Base-by-base conservation (phyloP, 2,888 invertebrate species). In the Philaethria dido region DNA sequence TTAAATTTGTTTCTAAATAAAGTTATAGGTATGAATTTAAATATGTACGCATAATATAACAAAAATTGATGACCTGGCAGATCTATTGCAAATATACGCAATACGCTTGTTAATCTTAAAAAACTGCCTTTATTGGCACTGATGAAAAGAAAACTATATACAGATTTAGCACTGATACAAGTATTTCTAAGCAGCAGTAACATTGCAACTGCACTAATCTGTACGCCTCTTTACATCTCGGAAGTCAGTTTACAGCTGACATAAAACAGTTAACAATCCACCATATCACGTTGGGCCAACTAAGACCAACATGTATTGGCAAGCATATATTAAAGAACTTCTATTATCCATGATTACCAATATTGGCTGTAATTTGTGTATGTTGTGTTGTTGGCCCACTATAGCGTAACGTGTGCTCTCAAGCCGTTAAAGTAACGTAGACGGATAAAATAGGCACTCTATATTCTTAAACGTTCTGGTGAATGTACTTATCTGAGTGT, bases 171-270 rank as follows among this genome's bases (percentile, higher is more conserved):
- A 39, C 39, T 22, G 18, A 36, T 4, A 42, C 13, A 42, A 57
- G 39, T 42, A 57, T 22, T 25, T 57, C 22, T 16, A 57, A 42
- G 20, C 14, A 20, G 20, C 22, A 42, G n/a, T 55, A 55, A 62
- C 50, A 36, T 16, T 69, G 65, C 62, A 66, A 63, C 36, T 69
- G 70, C 69, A 69, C 69, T 69, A 69, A 69, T 64, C 66, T 70
- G 42, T 59, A 70, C 44, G 36, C 54, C 47, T 69, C 65, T 69
- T 70, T 45, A 69, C 55, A 63, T 61, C 63, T 64, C 60, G 70
- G 69, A 69, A 69, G 61, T 61, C 60, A 69, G 66, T 70, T 70
- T 70, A 70, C 61, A 63, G 55, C 70, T 62, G 55, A 57, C 70
- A 70, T 70, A 69, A 70, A 70, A 66, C 68, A 62, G 57, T 70